Evolutionary conservation across 2,888 invertebrate species (phyloP), one percentile per base, ranked within the genome.

Genomic region (Cremastobaeus sp.): DNA sequence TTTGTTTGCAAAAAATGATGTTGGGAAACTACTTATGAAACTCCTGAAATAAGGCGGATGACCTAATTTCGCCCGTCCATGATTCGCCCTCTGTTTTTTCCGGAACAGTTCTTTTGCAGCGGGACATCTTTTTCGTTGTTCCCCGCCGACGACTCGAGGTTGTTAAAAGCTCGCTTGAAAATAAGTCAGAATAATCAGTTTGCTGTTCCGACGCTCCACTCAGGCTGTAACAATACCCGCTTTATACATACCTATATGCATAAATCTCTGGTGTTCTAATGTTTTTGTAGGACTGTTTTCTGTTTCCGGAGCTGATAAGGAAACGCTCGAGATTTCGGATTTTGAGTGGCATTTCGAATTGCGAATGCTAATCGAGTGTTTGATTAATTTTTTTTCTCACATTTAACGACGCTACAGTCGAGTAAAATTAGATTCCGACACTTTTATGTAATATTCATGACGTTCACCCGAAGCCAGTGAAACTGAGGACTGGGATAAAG

Each of bases 41-140:
- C 66, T 66, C 43, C 57, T 55, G 66, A 57, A 66, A 66, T 57
- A 66, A 66, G 66, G 66, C 66, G 54, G 66, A 66, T 66, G 66
- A 66, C 66, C 66, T 37, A 66, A 66, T 66, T 66, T 57, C 43
- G 57, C 50, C 48, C 39, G 30, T 28, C 45, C 32, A 18, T 2
- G 28, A 32, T 18, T 15, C 48, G 20, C 54, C 32, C 52, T 50
- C 57, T 35, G 57, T n/a, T 57, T 66, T 66, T 66, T 55, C 57
- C 57, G 32, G 28, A 21, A 12, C 48, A 17, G n/a, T 30, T 47
- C 47, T 55, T 65, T 55, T 55, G 65, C 65, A 55, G 37, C 41
- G 20, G 12, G 32, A 17, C 15, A 41, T 21, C 50, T 17, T 47
- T 21, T 12, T 47, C 32, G 4, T 45, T 45, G 12, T 14, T 17